Base-by-base conservation (phyloP, 1,140 invertebrate species). In the Phymorhynchus buccinoides region DNA sequence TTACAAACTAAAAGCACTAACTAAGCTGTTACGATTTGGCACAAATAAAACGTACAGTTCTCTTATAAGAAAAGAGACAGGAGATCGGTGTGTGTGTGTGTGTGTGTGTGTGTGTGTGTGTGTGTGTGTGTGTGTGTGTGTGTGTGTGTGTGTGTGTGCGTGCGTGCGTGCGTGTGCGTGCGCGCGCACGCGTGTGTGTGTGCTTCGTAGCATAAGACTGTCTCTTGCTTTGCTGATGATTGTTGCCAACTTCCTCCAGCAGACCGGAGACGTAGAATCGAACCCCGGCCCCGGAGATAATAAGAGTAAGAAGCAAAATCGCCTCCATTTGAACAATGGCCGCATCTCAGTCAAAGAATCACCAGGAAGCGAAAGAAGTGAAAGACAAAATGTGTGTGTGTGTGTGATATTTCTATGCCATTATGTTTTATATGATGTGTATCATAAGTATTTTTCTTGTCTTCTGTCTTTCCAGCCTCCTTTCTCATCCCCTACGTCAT, bases 401-500 rank as follows among this genome's bases (percentile, higher is more conserved):
- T 9, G 9, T 52, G 9, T 30, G n/a, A 4, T 30, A 27, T 7
- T 66, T 30, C n/a, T 66, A 27, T 66, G 16, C n/a, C 62, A 66
- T 66, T 7, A 4, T 66, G 4, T 30, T 27, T 27, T 66, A 14
- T 6, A 66, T 66, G 16, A 22, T 30, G 9, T 4, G n/a, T 66
- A 27, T 12, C n/a, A 27, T 30, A 27, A 16, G 7, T 27, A 75
- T n/a, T 9, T 18, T 66, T 27, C 4, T 12, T 66, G n/a, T 4
- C 62, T 66, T 66, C 9, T 66, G 4, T 18, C 37, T 18, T 42
- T 88, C 22, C 87, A 94, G 94, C 95, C 27, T 94, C 95, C n/a
- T 95, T 95, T 89, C 88, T 94, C 37, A 92, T 95, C 37, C 95
- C 95, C 0, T 95, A 95, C 87, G 86, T 95, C 32, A 90, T 95